Conservation (phyloP, 2,113 vertebrate species). For the Spermophilus dauricus region DNA sequence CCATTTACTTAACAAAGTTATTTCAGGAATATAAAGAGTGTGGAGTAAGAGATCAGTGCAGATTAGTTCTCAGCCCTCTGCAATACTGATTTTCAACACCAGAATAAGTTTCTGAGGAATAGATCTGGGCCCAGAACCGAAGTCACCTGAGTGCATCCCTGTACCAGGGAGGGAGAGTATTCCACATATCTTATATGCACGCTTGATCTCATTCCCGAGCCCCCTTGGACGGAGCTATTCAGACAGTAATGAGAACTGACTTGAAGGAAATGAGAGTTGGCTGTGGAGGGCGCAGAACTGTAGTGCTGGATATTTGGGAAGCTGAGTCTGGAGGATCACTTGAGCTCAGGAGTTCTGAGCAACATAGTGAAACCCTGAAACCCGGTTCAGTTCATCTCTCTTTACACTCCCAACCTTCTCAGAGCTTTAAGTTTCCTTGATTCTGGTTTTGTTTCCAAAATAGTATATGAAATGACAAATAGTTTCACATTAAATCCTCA, state of each 20-base stretch:
- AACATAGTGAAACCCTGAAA: neutral
- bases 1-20: neutral
- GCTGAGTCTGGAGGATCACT: neutral
- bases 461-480: conserved; percentile 55
- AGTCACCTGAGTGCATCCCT: neutral
- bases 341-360: neutral
- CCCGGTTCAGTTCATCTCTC: neutral
- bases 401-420: neutral
- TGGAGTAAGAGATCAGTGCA: neutral
- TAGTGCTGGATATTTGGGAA: neutral
- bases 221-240: neutral
- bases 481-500: conserved; percentile 17
- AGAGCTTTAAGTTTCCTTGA: conserved; percentile 6
- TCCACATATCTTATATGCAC: rapidly evolving
- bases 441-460: conserved; percentile 46
- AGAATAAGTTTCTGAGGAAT: no score
- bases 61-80: neutral
- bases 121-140: neutral
- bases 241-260: neutral
- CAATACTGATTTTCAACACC: neutral
- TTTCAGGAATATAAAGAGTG: neutral
- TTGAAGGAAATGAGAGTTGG: conserved; percentile 11
- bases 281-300: neutral
- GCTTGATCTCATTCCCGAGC: neutral
- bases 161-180: neutral